Base-by-base conservation (phyloP, 2,888 invertebrate species). In the Oligia strigilis region DNA sequence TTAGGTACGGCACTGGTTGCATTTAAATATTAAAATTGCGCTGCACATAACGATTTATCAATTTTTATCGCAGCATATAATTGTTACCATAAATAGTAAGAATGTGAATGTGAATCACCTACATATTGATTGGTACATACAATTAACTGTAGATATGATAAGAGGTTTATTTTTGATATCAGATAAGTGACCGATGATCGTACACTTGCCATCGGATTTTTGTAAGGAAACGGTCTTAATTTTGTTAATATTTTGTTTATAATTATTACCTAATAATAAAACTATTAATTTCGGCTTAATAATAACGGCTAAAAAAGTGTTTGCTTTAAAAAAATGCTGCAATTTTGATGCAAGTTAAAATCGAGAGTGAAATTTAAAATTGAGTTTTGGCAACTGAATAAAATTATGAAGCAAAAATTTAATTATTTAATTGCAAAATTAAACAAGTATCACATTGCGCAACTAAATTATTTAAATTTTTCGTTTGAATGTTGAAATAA, bases 141-240 rank as follows among this genome's bases (percentile, higher is more conserved):
- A 95, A 95, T 95, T 95, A 95, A 94, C 84, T 87, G 75, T 83
- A 89, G 93, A 95, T 94, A 93, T 91, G 95, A 96, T 95, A 96
- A 93, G 89, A 85, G 90, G 92, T 95, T 95, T 94, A 95, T 88
- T 92, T 90, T 86, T 89, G 89, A 88, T 93, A 94, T 93, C 93
- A 87, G 95, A 95, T 95, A 95, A 94, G 84, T 86, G 62, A n/a
- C 75, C 78, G 78, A 81, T 86, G 87, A 84, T 92, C 93, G 92
- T 89, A 92, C 96, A 96, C 93, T 96, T 94, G 88, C 92, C 90
- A 82, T 87, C 91, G 89, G 89, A 90, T 92, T 91, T 93, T 94
- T 93, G 94, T 92, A 92, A 93, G 93, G 90, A 91, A 87, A 88
- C 87, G 82, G 86, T 87, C 91, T 90, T 84, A 87, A 83, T 85